Evolutionary conservation across 1,140 invertebrate genomes (phyloP), one percentile per base, ranked within the genome.

Genomic region (Drosophila lacertosa): DNA sequence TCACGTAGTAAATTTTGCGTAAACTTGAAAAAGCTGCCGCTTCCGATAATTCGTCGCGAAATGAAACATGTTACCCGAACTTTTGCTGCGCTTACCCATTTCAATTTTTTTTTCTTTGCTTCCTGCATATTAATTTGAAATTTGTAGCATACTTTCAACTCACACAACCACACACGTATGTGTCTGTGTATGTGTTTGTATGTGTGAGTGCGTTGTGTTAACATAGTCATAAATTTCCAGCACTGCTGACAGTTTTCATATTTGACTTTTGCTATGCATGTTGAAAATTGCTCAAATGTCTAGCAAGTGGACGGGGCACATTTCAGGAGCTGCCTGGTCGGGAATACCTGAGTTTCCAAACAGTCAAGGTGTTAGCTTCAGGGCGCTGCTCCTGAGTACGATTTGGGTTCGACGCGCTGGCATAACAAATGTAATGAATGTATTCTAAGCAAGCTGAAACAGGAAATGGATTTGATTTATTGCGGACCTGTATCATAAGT

Each of bases 231-330:
- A 82, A 82, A 82, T 82, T 82, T 55, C 11, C 64, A 51, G n/a
- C 69, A 50, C 51, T 70, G 78, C 79, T 82, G 78, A 83, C 78
- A 82, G 78, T 82, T 82, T 82, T 82, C 70, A 78, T 78, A 78
- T 82, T 83, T 77, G 79, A 82, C 78, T 81, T 82, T 77, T 77
- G 59, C 79, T 67, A 81, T 82, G 78, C 78, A 81, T 77, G 78
- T 51, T 74, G n/a, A 76, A 76, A 72, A 67, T 60, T 67, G 32
- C 63, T 72, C 67, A 71, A 54, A 57, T 59, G 58, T 55, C 59
- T 45, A 65, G 58, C 54, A 68, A 51, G 54, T 13, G 50, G 22
- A 26, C 7, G 48, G 32, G 53, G 7, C 42, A 15, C 26, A 26
- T 50, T 32, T 26, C 24, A 15, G 13, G 55, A 11, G 2, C 20